phyloP scores from a whole-genome alignment of 2,113 vertebrate genomes.

The Chiloscyllium plagiosum region DNA sequence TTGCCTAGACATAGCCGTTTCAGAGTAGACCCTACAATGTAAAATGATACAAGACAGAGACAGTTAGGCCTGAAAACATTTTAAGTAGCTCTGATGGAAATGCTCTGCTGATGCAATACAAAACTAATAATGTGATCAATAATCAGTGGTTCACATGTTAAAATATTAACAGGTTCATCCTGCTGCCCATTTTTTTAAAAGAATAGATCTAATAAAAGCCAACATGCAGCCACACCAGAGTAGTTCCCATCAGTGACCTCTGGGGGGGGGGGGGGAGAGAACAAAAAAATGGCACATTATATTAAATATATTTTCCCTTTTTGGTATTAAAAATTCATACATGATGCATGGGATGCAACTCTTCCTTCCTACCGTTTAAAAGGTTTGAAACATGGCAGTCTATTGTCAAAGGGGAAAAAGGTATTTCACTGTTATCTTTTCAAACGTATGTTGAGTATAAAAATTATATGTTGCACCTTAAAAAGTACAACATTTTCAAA shows the following conservation, averaged over 20 bases:
- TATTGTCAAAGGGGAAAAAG: neutral
- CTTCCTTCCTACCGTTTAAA: neutral
- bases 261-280: neutral
- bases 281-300: no score
- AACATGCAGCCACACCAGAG: slow-evolving; percentile 53
- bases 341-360: neutral
- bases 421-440: neutral
- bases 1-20: slow-evolving; percentile 99
- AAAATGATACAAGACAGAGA: slow-evolving; percentile 93
- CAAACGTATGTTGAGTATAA: neutral
- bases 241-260: neutral
- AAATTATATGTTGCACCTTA: neutral
- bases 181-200: slow-evolving; percentile 43
- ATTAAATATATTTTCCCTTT: no score
- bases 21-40: slow-evolving; percentile 96
- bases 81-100: slow-evolving; percentile 63
- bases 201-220: neutral
- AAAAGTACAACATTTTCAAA: neutral
- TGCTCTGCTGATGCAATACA: slow-evolving; percentile 76
- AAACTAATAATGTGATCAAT: slow-evolving; percentile 56
- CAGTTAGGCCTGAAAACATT: slow-evolving; percentile 77
- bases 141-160: slow-evolving; percentile 58
- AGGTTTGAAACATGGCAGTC: neutral
- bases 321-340: neutral
- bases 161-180: slow-evolving; percentile 53